A percentile compares a stretch with the other conserved stretches of the same genome.
These are phyloP conservation scores for Chinchilla lanigera DNA, from an alignment of 2,113 vertebrate species.

Conservation along the genomic window DNA sequence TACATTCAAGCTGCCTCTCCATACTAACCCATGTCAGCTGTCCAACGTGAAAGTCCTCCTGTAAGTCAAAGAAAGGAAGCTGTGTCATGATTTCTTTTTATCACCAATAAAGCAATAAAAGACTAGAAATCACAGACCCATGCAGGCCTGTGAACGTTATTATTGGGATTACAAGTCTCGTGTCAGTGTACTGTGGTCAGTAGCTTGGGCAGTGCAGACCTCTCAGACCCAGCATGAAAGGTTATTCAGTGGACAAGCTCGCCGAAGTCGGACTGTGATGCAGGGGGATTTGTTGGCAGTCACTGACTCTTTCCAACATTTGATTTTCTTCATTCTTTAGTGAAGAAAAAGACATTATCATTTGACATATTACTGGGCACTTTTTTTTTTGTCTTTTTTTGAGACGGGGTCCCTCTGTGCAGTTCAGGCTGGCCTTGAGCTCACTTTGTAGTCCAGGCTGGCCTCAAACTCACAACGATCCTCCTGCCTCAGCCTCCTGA, in stretches of 20 bases:
- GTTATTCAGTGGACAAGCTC: not conserved
- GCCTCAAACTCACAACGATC: too few relatives aligned
- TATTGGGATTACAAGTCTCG: conserved; percentile 13
- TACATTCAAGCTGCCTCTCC: not conserved
- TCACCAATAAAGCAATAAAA: not conserved
- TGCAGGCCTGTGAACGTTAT: not conserved
- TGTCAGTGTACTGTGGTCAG: not conserved
- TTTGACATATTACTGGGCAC: not conserved
- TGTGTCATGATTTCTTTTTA: not conserved
- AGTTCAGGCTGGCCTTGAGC: too few relatives aligned
- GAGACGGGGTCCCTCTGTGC: too few relatives aligned
- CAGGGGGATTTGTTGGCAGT: not conserved
- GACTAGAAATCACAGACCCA: not conserved
- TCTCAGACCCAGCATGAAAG: not conserved
- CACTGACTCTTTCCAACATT: not conserved
- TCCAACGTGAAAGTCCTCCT: not conserved
- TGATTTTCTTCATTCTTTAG: conserved; percentile 8
- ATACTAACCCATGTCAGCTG: too few relatives aligned
- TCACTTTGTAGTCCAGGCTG: too few relatives aligned
- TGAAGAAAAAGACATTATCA: not conserved
- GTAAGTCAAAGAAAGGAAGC: not conserved
- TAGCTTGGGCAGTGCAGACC: not conserved
- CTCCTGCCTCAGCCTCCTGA: too few relatives aligned
- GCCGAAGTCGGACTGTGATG: not conserved
- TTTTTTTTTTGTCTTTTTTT: too few relatives aligned